A percentile compares a stretch with the other conserved stretches of the same genome.
These are phyloP conservation scores for Prunella strophiata DNA, from an alignment of 2,797 vertebrate genomes.

Conservation along the genomic window DNA sequence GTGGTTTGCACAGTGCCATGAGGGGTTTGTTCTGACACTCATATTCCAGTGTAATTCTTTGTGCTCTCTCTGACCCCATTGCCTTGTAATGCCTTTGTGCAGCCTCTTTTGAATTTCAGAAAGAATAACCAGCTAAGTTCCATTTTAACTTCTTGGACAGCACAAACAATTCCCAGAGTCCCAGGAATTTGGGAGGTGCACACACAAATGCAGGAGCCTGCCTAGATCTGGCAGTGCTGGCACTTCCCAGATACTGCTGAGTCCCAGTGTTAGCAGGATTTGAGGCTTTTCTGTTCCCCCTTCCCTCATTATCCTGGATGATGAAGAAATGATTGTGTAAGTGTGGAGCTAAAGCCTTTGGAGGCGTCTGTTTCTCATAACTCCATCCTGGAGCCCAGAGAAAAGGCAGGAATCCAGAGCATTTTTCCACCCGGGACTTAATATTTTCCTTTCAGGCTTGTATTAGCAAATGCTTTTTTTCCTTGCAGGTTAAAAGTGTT, in stretches of 20 bases:
- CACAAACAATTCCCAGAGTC: background rate
- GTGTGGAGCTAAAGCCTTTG: background rate
- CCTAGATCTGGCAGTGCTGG: background rate
- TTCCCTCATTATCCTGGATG: background rate
- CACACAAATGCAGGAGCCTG: background rate
- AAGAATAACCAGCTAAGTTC: background rate
- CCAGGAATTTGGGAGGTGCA: background rate
- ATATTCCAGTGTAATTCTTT: background rate
- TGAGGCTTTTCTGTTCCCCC: background rate
- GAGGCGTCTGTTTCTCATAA: background rate
- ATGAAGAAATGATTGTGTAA: background rate
- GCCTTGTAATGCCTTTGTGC: background rate
- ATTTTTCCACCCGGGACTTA: background rate
- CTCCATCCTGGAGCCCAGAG: background rate
- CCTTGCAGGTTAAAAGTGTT: slow-evolving; percentile 5
- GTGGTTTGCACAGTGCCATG: background rate
- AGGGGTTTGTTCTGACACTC: background rate
- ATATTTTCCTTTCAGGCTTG: slow-evolving; percentile 48
- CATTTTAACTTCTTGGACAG: background rate
- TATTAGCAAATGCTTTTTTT: background rate
- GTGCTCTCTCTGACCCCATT: background rate
- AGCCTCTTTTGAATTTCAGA: background rate
- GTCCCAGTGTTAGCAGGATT: background rate
- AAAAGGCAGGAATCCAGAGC: slow-evolving; percentile 29
- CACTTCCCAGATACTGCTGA: background rate